Percentiles rank a stretch among this genome's conserved stretches.
Conservation (phyloP, 2,113 vertebrate species). For the Rhinolophus sinicus region DNA sequence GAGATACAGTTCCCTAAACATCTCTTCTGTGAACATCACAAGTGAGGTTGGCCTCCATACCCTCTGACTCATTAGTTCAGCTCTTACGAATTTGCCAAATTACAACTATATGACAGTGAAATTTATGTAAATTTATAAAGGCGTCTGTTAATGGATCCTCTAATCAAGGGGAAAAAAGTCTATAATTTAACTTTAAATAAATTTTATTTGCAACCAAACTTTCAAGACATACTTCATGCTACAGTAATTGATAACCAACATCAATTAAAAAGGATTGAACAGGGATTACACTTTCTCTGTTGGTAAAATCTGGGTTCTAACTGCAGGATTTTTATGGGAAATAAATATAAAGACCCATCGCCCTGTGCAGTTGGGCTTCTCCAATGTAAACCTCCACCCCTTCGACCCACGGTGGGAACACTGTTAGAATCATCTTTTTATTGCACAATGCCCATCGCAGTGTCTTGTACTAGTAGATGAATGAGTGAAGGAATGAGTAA, state of each 20-base stretch:
- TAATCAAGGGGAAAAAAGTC: neutral
- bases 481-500: neutral
- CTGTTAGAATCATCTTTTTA: neutral
- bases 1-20: neutral
- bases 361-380: neutral
- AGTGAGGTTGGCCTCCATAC: neutral
- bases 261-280: neutral
- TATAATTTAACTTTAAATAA: neutral
- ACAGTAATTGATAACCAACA: neutral
- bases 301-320: neutral
- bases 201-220: neutral
- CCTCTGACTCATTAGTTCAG: neutral
- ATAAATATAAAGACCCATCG: neutral
- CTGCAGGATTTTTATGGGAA: neutral
- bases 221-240: neutral
- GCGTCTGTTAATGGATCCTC: neutral
- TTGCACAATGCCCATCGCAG: neutral
- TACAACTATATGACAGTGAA: neutral
- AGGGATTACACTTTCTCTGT: neutral
- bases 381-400: accelerated
- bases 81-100: neutral
- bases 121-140: neutral
- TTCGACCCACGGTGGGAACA: neutral
- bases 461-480: neutral
- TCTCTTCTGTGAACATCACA: neutral